A percentile compares a stretch with the other conserved stretches of the same genome.
phyloP scores from a whole-genome alignment of 2,797 vertebrate species.

The Pterois miles region DNA sequence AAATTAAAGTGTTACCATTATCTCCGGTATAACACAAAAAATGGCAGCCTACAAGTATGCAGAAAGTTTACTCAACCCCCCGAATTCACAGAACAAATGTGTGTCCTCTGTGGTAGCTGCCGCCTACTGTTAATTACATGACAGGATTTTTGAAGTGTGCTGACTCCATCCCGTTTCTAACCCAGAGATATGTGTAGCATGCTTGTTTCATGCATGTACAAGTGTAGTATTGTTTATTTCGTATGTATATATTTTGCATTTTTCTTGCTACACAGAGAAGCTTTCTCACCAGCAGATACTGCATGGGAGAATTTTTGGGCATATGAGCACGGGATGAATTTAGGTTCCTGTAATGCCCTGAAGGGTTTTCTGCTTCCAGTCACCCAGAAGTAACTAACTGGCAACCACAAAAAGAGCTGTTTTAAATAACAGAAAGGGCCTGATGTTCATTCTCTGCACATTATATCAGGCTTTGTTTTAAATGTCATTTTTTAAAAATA shows the following conservation, averaged over 20 bases:
- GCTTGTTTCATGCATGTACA: neutral
- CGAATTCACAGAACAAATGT: neutral
- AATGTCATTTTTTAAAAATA: constrained; percentile 14
- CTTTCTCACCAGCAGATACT: constrained; percentile 38
- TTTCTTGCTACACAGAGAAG: constrained; percentile 5
- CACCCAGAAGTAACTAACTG: constrained; percentile 71
- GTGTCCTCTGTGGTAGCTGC: neutral
- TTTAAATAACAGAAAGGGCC: constrained; percentile 54
- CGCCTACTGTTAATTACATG: neutral
- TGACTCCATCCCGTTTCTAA: neutral
- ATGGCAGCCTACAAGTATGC: neutral
- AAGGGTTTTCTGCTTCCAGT: constrained; percentile 62
- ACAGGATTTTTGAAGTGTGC: neutral
- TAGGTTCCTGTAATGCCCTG: constrained; percentile 60
- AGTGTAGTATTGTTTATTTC: neutral
- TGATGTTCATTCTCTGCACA: constrained; percentile 40
- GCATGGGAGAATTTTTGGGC: constrained; percentile 37
- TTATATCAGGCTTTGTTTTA: neutral
- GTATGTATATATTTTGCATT: constrained; percentile 1
- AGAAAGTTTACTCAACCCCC: neutral
- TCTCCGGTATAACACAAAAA: neutral
- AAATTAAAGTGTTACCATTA: neutral
- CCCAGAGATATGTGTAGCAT: neutral
- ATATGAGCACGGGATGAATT: constrained; percentile 53
- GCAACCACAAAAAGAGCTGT: constrained; percentile 58